These are phyloP conservation scores for Xyrauchen texanus DNA, from an alignment of 2,113 vertebrate genomes.

Conservation along the genomic window DNA sequence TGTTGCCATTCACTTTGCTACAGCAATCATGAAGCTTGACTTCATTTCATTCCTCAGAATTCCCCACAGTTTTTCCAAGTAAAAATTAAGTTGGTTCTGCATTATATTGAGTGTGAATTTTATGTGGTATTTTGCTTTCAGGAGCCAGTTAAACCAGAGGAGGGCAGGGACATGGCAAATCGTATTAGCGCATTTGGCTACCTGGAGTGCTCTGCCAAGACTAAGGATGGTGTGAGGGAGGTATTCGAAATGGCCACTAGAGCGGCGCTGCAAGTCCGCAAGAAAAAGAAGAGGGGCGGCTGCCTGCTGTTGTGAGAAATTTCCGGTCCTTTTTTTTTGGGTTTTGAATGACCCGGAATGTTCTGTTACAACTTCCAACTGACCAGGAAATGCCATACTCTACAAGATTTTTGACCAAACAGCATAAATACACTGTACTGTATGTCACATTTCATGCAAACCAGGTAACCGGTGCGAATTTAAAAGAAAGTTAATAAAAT, in stretches of 20 bases:
- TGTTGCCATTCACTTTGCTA: no score
- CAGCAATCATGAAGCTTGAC: no score
- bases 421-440: conserved; percentile 71
- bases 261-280: conserved; percentile 93
- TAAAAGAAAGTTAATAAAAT: conserved; percentile 43
- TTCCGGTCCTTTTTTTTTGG: not conserved
- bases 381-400: conserved; percentile 51
- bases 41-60: no score
- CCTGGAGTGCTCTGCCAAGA: conserved; percentile 97
- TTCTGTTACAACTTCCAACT: conserved; percentile 24
- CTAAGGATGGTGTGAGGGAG: conserved; percentile 94
- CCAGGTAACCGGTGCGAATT: conserved; percentile 44
- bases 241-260: conserved; percentile 98
- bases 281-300: conserved; percentile 83
- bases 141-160: conserved; percentile 93
- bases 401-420: conserved; percentile 68
- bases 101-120: not conserved
- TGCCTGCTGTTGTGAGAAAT: conserved; percentile 85
- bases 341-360: not conserved
- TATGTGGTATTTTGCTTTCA: conserved; percentile 64
- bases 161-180: conserved; percentile 92
- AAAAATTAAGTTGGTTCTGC: not conserved
- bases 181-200: conserved; percentile 93
- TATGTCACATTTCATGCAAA: conserved; percentile 65
- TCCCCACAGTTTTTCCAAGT: not conserved